Base-by-base conservation (phyloP, 2,797 vertebrate genomes). In the Mormyrus proboscirostris region DNA sequence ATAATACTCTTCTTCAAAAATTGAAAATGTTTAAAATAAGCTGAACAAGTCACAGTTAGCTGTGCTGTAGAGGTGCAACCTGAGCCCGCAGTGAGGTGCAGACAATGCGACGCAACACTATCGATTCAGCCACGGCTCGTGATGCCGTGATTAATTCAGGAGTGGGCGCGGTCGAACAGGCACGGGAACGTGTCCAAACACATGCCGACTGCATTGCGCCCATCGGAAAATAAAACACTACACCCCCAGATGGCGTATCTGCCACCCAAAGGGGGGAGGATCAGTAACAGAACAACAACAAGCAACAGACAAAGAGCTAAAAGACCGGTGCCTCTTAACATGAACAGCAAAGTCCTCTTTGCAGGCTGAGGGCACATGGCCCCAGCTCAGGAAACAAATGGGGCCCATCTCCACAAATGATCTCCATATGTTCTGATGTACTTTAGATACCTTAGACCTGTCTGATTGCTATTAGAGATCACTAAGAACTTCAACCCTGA, bases 151-250 rank as follows among this genome's bases (percentile, higher is more conserved):
- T 88, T 89, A 92, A 91, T 91, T 93, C 90, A 89, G 90, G 90
- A 83, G 92, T 59, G 93, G 93, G 92, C 93, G 88, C 92, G 93
- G 92, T 94, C 93, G 92, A 94, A 92, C 82, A 87, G 88, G 16
- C 90, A 19, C 79, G 94, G 94, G 92, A 94, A 89, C 79, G 85
- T 84, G 91, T 93, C 93, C 94, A 95, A 92, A 94, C 94, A 96
- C 93, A 95, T 95, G 95, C 91, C 93, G 94, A 94, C 93, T 94
- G 95, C 93, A 95, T 95, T 94, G 73, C 92, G 92, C 89, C 91
- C 91, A 65, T 69, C 91, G 92, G 92, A 94, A 92, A 94, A 94
- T 93, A 95, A 93, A 51, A 95, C 95, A 95, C 95, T 79, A 95
- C 93, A 94, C 93, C 91, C 93, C 89, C 95, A 96, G 93, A 95